These are phyloP conservation scores for Drosophila tropicalis DNA, from an alignment of 1,140 invertebrate species.

Conservation along the genomic window DNA sequence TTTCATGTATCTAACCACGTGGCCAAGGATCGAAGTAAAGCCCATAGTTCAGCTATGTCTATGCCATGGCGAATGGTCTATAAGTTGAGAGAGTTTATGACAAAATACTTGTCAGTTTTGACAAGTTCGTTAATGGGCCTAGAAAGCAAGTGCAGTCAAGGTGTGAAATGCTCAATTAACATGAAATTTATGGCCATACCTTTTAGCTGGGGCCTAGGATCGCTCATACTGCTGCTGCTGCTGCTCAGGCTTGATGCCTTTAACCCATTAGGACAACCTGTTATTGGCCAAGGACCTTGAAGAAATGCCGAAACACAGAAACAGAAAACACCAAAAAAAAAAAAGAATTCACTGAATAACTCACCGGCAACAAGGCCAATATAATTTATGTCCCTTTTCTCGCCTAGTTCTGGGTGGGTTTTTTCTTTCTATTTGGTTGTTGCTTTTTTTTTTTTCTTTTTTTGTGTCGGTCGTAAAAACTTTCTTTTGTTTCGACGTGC, in stretches of 20 bases:
- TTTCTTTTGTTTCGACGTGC: conserved; percentile 71
- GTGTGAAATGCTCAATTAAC: conserved; percentile 76
- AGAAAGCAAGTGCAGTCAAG: conserved; percentile 28
- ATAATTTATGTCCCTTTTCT: conserved; percentile 59
- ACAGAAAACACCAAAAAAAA: background rate
- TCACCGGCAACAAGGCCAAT: conserved; percentile 51
- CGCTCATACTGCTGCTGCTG: background rate
- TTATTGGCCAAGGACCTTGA: conserved; percentile 72
- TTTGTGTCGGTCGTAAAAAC: conserved; percentile 71
- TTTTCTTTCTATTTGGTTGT: background rate
- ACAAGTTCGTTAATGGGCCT: conserved; percentile 73
- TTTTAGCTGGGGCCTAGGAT: conserved; percentile 11
- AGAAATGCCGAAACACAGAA: conserved; percentile 19
- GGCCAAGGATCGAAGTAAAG: conserved; percentile 41
- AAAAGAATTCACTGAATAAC: conserved; percentile 12
- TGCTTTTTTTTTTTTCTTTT: background rate
- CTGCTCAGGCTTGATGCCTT: conserved; percentile 5
- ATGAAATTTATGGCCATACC: conserved; percentile 61
- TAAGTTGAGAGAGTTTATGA: conserved; percentile 73
- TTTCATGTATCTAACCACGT: conserved; percentile 35
- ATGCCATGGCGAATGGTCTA: conserved; percentile 45
- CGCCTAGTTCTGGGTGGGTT: conserved; percentile 30
- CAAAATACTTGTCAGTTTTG: conserved; percentile 72
- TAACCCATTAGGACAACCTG: conserved; percentile 64
- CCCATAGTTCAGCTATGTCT: conserved; percentile 60